Evolutionary conservation across 2,888 invertebrate genomes (phyloP).

Genomic region (Papilio demoleus): DNA sequence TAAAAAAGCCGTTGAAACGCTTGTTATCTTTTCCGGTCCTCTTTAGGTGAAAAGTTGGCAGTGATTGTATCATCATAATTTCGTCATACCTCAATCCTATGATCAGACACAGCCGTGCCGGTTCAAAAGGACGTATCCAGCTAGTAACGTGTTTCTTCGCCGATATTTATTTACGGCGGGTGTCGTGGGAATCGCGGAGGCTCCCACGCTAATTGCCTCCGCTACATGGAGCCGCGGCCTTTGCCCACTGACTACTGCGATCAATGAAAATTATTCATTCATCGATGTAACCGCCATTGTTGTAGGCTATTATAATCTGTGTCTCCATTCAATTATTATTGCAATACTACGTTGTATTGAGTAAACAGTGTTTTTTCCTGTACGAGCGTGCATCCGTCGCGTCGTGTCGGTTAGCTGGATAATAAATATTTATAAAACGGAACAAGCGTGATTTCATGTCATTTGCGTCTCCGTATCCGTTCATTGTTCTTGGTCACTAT

Average conservation of each 20-base stretch:
- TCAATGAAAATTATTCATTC: slow-evolving; percentile 41
- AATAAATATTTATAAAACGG: slow-evolving; percentile 33
- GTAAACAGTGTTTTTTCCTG: slow-evolving; percentile 23
- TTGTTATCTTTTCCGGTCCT: background rate
- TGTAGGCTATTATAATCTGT: slow-evolving; percentile 31
- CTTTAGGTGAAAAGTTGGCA: background rate
- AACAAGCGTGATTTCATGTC: slow-evolving; percentile 25
- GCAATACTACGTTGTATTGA: slow-evolving; percentile 26
- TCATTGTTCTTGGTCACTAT: slow-evolving; percentile 21
- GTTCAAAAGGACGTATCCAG: background rate
- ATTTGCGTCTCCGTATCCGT: slow-evolving; percentile 16
- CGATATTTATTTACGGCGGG: slow-evolving; percentile 66
- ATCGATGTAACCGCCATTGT: slow-evolving; percentile 40
- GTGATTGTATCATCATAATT: background rate
- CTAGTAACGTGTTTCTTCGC: slow-evolving; percentile 58
- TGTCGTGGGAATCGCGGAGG: slow-evolving; percentile 69
- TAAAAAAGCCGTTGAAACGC: background rate
- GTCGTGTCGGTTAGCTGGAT: background rate
- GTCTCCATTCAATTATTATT: slow-evolving; percentile 31
- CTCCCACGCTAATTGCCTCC: slow-evolving; percentile 76
- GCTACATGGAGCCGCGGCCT: slow-evolving; percentile 37
- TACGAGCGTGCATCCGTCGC: slow-evolving; percentile 18
- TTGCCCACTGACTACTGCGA: slow-evolving; percentile 20
- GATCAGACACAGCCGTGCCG: background rate
- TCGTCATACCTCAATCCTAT: background rate